Base-by-base conservation (phyloP, 2,113 vertebrate species). In the Brevimyrus niger region DNA sequence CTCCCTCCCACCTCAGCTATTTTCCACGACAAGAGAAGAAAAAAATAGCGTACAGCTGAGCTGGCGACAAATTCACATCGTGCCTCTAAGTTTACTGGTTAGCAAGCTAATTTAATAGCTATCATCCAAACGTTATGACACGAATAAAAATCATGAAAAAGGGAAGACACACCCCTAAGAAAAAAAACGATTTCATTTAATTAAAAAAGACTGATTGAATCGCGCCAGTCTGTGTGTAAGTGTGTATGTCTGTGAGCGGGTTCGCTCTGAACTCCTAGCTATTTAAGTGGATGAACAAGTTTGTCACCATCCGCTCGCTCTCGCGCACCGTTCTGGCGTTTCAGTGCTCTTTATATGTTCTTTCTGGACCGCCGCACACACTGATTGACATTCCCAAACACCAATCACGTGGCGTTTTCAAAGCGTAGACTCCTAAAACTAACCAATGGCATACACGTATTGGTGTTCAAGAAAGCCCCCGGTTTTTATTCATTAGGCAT, bases 1-100 rank as follows among this genome's bases (percentile, higher is more conserved):
- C 85, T 87, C 85, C 85, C 94, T 92, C 93, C 53, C 93, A 92
- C 93, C 86, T 73, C 80, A 55, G 73, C 86, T 91, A 61, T 89
- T 86, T 47, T 89, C 58, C 88, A 88, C 86, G 61, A 50, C 65
- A 88, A 90, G 44, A 83, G 80, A 88, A 31, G 86, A 73, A 88
- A 51, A 61, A 83, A 88, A 76, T 61, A 87, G 5, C 80, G 7
- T 69, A 87, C 82, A 87, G 73, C 89, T 90, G 89, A 88, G 53
- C 73, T 84, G 46, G 76, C 55, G 44, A 89, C 88, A 90, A 35
- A 47, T 76, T 89, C 35, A 90, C 55, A 88, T 85, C 58, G 86
- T 88, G 50, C 65, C 55, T 82, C 89, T 89, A 55, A 90, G 38
- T 85, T 90, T 89, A 50, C 73, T 89, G 88, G 35, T 42, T 89